Conservation (phyloP, 2,113 vertebrate genomes). For the Miniopterus natalensis region DNA sequence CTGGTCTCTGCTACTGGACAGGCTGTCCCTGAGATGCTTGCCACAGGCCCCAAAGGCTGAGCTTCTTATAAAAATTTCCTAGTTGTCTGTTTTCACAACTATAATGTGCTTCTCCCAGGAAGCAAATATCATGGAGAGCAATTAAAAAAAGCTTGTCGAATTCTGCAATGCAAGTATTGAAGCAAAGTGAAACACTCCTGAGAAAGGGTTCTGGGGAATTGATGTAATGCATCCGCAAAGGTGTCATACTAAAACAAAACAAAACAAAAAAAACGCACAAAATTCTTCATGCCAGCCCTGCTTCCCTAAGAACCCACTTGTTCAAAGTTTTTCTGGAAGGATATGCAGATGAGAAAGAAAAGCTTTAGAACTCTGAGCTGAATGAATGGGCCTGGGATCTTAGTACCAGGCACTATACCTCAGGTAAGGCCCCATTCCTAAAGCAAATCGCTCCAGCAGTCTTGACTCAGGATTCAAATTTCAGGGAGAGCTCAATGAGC, state of each 20-base stretch:
- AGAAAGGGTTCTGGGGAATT: slow-evolving; percentile 53
- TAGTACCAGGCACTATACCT: not conserved
- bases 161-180: slow-evolving; percentile 24
- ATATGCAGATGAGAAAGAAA: not conserved
- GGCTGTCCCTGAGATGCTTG: slow-evolving; percentile 15
- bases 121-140: slow-evolving; percentile 68
- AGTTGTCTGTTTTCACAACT: slow-evolving; percentile 70
- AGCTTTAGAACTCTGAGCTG: not conserved
- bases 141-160: slow-evolving; percentile 64
- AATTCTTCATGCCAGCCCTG: not conserved
- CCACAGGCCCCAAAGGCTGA: slow-evolving; percentile 4
- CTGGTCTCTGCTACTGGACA: not conserved
- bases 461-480: not conserved
- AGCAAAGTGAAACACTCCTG: slow-evolving; percentile 25
- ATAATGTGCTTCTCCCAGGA: slow-evolving; percentile 55
- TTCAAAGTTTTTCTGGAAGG: slow-evolving; percentile 5
- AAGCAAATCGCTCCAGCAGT: not conserved
- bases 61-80: slow-evolving; percentile 68
- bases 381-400: not conserved
- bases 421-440: not conserved
- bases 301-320: not conserved
- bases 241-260: slow-evolving; percentile 3
- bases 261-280: not conserved
- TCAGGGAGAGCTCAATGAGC: not conserved
- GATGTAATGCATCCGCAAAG: not conserved